Conservation (phyloP, 2,113 vertebrate genomes). For the human region GRCh38 chr4:66566001-66566500, state of each 20-base stretch:
- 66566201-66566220: slow-evolving; percentile 11
- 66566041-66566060: neutral
- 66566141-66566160: slow-evolving; percentile 3
- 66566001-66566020: neutral
- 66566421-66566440: neutral
- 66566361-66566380: neutral
- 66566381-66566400: neutral
- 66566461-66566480: neutral
- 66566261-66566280: neutral
- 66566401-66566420: neutral
- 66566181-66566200: neutral
- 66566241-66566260: neutral
- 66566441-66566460: neutral
- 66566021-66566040: slow-evolving; percentile 16
- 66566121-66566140: neutral
- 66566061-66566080: neutral
- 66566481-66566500: neutral
- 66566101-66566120: slow-evolving; percentile 22
- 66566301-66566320: neutral
- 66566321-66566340: neutral
- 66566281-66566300: neutral
- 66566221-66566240: neutral
- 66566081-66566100: neutral
- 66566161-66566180: neutral
- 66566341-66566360: neutral